Base-by-base conservation (phyloP, 1,140 invertebrate genomes). In the Mercenaria mercenaria region DNA sequence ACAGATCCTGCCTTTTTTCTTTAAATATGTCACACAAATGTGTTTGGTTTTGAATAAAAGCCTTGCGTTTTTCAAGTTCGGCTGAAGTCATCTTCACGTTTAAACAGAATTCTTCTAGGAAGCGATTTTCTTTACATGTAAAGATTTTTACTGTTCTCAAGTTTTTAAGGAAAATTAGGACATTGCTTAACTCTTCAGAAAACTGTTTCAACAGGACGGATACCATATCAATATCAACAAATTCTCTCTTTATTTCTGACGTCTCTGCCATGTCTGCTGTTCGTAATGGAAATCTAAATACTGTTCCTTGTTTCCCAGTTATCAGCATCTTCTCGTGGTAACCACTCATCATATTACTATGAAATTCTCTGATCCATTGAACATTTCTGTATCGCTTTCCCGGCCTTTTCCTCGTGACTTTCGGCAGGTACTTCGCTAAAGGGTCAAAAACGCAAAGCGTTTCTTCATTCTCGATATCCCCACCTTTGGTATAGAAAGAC, bases 381-480 rank as follows among this genome's bases (percentile, higher is more conserved):
- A 93, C n/a, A 83, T 93, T 81, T 64, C 77, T 82, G 39, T 92
- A 92, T 56, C 89, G 88, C n/a, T 87, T 90, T 8, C 95, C 95
- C 11, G 95, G 95, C n/a, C 91, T 90, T 23, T 72, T 41, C 23
- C 39, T 32, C 13, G 91, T 88, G n/a, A 93, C 91, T 2, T 86
- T 69, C 29, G 92, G 93, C 34, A 95, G 89, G 88, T 92, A 94
- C 29, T 89, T 92, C 59, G 93, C 94, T 72, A 94, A 89, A 50
- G 95, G 95, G 91, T 96, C 95, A 76, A 96, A 93, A 13, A 94
- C 81, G 81, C 94, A 95, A 2, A 95, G 64, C 18, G 91, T 92
- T 79, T 94, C 92, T 32, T 90, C 91, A 26, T 67, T 90, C 47
- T 92, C 88, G 87, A 89, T 91, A 43, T 91, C 81, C n/a, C 76